Evolutionary conservation across 1,140 invertebrate species (phyloP).

Genomic region (Medauroidea extradentata): DNA sequence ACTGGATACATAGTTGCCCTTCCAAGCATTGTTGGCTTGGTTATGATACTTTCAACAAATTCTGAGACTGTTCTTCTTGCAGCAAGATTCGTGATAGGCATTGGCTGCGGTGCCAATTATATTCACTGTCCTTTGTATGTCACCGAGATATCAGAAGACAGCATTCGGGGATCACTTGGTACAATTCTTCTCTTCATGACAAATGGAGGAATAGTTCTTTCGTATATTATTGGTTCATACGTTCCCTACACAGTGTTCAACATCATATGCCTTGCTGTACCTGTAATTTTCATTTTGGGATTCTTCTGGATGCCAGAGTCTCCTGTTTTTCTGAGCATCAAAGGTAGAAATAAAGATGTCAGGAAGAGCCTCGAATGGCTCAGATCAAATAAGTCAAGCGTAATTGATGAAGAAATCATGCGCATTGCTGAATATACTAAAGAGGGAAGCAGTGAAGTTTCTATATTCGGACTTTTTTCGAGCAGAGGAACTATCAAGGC

Average conservation of each 20-base stretch:
- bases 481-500: constrained; percentile 46
- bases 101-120: constrained; percentile 46
- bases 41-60: too few relatives aligned
- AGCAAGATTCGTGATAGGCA: constrained; percentile 42
- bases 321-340: constrained; percentile 57
- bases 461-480: constrained; percentile 31
- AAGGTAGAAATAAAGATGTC: too few relatives aligned
- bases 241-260: constrained; percentile 47
- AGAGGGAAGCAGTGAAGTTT: too few relatives aligned
- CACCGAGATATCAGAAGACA: too few relatives aligned
- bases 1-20: too few relatives aligned
- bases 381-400: too few relatives aligned
- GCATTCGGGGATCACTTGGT: constrained; percentile 52
- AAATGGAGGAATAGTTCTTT: constrained; percentile 52
- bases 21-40: too few relatives aligned
- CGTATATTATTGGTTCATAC: constrained; percentile 52
- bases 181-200: constrained; percentile 48
- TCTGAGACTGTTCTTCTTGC: constrained; percentile 29
- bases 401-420: too few relatives aligned
- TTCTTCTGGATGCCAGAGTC: too few relatives aligned
- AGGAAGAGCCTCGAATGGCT: too few relatives aligned
- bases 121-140: constrained; percentile 51
- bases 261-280: constrained; percentile 39
- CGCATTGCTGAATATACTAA: too few relatives aligned
- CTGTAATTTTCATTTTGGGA: constrained; percentile 43